Evolutionary conservation across 2,113 vertebrate species (phyloP).

Genomic region (Heterotis niloticus): DNA sequence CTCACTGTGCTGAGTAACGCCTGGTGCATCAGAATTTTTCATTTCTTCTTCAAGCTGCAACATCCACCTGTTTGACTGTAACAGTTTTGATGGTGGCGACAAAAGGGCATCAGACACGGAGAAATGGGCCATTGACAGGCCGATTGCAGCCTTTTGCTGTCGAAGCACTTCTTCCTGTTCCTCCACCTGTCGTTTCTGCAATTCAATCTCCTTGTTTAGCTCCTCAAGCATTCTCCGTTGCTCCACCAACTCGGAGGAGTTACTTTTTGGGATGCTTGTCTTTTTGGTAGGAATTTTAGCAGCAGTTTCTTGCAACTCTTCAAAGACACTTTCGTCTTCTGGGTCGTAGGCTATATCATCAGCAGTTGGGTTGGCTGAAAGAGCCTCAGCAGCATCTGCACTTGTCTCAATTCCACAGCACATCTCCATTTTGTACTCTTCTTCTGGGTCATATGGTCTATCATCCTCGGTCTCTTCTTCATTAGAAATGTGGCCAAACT

Average conservation of each 20-base stretch:
- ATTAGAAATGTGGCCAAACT: constrained; percentile 83
- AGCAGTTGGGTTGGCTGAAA: constrained; percentile 37
- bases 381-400: constrained; percentile 41
- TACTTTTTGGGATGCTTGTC: constrained; percentile 27
- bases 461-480: constrained; percentile 79
- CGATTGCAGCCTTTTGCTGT: constrained; percentile 87
- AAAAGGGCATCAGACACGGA: constrained; percentile 87
- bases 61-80: constrained; percentile 56
- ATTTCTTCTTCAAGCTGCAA: constrained; percentile 55
- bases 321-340: constrained; percentile 88
- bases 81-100: constrained; percentile 79
- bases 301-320: constrained; percentile 75
- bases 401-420: constrained; percentile 49
- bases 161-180: constrained; percentile 89
- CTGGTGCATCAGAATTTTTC: constrained; percentile 33
- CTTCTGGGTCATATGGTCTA: constrained; percentile 90
- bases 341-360: constrained; percentile 90
- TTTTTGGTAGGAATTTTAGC: constrained; percentile 62
- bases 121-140: constrained; percentile 93
- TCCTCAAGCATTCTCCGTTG: constrained; percentile 93
- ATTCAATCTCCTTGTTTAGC: constrained; percentile 91
- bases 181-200: constrained; percentile 86
- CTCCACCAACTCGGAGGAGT: constrained; percentile 73
- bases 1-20: constrained; percentile 55
- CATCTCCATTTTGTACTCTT: constrained; percentile 80